Base-by-base conservation (phyloP, 2,113 vertebrate genomes). In the Pomatostomus ruficeps region DNA sequence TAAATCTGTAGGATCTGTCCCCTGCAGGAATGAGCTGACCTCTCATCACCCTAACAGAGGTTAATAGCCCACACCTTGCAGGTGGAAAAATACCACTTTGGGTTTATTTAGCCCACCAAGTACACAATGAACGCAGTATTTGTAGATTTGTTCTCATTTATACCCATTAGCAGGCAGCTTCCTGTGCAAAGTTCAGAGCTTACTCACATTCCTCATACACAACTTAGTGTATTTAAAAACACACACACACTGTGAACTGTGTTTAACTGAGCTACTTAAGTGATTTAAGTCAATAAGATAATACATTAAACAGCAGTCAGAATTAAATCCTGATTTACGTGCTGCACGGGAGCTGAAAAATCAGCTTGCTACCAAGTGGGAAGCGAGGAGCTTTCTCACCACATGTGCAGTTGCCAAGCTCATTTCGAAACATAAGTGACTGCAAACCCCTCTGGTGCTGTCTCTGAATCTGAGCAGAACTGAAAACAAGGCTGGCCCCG, bases 231-330 rank as follows among this genome's bases (percentile, higher is more conserved):
- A 68, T 36, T 89, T 78, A 20, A 82, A 86, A 48, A 77, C 5
- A 21, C 24, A 49, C 31, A 4, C 14, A 9, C 45, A 4, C 45
- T 11, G 35, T 20, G 55, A 94, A 52, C 52, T 54, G 55, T n/a
- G 28, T 55, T 75, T 67, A 38, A 78, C 45, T 20, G 26, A 90
- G 58, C 82, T 90, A 49, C 85, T 88, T 36, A 38, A 70, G 23
- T 35, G 33, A 88, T 54, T 90, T 83, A 88, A 93, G 65, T 80
- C 79, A 90, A 91, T 38, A 94, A 63, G 74, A 28, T 79, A 87
- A 79, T 81, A 59, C 31, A 45, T 23, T 66, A 26, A 40, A 62
- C 62, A 95, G 75, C 71, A 88, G 55, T n/a, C 46, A 89, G 75
- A 95, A 77, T 5, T 33, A 82, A 91, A 86, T 36, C 61, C 83